phyloP scores from a whole-genome alignment of 1,140 invertebrate species.

The Listronotus bonariensis region DNA sequence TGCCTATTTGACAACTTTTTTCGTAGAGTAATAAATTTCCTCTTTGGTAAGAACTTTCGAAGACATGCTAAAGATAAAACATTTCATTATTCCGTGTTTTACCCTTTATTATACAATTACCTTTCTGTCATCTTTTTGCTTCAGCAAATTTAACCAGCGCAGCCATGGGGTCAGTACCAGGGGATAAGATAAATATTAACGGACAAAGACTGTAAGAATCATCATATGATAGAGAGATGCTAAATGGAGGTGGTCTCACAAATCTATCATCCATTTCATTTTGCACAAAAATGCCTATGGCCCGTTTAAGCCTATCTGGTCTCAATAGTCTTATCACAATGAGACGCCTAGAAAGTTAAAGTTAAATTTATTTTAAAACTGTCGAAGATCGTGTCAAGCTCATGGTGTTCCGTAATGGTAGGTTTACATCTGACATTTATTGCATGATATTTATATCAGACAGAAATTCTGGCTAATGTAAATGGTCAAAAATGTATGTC shows the following conservation, averaged over 20 bases:
- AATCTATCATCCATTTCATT: slow-evolving; percentile 78
- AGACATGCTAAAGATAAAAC: too few species aligned
- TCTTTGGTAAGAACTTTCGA: too few species aligned
- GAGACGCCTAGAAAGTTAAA: slow-evolving; percentile 74
- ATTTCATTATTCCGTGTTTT: too few species aligned
- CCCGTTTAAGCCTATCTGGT: slow-evolving; percentile 77
- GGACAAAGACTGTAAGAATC: slow-evolving; percentile 85
- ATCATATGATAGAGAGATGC: slow-evolving; percentile 80
- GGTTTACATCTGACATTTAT: too few species aligned
- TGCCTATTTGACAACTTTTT: too few species aligned
- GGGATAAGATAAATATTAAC: slow-evolving; percentile 88
- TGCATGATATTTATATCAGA: too few species aligned
- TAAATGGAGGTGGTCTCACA: slow-evolving; percentile 84
- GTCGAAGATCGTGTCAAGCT: too few species aligned
- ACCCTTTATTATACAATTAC: neutral
- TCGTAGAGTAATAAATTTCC: too few species aligned
- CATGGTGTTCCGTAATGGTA: too few species aligned
- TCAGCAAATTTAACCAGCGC: slow-evolving; percentile 79
- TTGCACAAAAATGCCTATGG: slow-evolving; percentile 69
- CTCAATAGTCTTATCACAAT: slow-evolving; percentile 79
- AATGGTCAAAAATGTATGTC: too few species aligned
- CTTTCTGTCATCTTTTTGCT: slow-evolving; percentile 68
- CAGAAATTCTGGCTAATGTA: too few species aligned
- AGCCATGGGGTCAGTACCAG: slow-evolving; percentile 88
- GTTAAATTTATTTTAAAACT: too few species aligned